These are phyloP conservation scores for Danionella cerebrum DNA, from an alignment of 2,113 vertebrate species.

Conservation along the genomic window DNA sequence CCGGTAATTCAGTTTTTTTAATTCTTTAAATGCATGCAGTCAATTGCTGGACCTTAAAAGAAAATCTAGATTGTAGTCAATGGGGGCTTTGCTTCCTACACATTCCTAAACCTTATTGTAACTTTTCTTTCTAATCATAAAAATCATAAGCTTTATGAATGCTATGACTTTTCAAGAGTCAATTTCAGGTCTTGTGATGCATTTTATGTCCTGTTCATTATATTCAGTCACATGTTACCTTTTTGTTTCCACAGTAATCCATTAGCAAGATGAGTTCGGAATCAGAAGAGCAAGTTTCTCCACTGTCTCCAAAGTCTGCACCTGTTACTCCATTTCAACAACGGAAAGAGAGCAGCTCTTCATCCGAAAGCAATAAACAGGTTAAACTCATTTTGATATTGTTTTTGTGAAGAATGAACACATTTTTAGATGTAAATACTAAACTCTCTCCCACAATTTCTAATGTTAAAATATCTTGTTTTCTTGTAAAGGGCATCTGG, in stretches of 20 bases:
- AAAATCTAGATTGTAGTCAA: too few relatives aligned
- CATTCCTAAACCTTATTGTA: too few relatives aligned
- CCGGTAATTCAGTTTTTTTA: too few relatives aligned
- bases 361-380: neutral
- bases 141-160: too few relatives aligned
- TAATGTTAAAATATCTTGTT: neutral
- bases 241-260: neutral
- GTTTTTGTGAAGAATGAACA: neutral
- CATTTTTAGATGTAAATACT: neutral
- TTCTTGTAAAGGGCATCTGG: conserved; percentile 82
- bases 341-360: conserved; percentile 9
- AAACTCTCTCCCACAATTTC: neutral
- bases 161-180: too few relatives aligned
- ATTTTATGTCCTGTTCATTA: too few relatives aligned
- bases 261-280: conserved; percentile 18
- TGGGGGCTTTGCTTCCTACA: too few relatives aligned
- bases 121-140: too few relatives aligned
- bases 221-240: neutral
- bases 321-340: conserved; percentile 3
- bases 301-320: neutral
- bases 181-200: too few relatives aligned
- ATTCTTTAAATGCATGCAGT: too few relatives aligned
- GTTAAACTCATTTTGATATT: neutral
- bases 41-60: too few relatives aligned
- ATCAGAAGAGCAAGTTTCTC: conserved; percentile 9